These are phyloP conservation scores for Encarsia formosa DNA, from an alignment of 2,888 invertebrate genomes.

Conservation along the genomic window DNA sequence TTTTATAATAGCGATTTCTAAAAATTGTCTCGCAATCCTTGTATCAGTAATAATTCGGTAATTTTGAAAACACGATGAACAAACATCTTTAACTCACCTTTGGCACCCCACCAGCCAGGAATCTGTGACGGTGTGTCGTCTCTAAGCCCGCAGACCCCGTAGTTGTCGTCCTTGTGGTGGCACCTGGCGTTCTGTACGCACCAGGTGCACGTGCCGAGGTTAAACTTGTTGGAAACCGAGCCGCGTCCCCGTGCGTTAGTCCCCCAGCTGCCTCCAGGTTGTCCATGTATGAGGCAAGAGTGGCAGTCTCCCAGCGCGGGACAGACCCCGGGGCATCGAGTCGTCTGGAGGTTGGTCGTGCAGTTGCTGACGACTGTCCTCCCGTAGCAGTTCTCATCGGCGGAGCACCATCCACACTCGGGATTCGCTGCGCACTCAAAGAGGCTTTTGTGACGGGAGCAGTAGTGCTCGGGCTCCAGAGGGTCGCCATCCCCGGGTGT, in stretches of 20 bases:
- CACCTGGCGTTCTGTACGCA: constrained; percentile 90
- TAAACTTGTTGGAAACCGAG: constrained; percentile 72
- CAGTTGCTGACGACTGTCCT: constrained; percentile 84
- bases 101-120: constrained; percentile 87
- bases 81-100: no score
- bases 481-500: constrained; percentile 63
- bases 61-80: no score
- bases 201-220: constrained; percentile 82
- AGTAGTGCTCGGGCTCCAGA: constrained; percentile 72
- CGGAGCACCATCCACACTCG: constrained; percentile 92
- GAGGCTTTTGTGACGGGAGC: constrained; percentile 69
- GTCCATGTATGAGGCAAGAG: constrained; percentile 81
- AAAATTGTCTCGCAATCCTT: no score
- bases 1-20: no score
- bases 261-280: constrained; percentile 53
- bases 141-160: constrained; percentile 73
- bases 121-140: constrained; percentile 79
- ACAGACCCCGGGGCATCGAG: constrained; percentile 84
- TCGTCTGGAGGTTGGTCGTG: constrained; percentile 84
- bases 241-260: constrained; percentile 46
- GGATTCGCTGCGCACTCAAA: constrained; percentile 84
- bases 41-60: no score
- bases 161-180: constrained; percentile 79
- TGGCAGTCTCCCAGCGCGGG: constrained; percentile 85
- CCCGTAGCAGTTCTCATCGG: constrained; percentile 74